Percentiles rank a stretch among this genome's conserved stretches.
Evolutionary conservation across 2,888 invertebrate genomes (phyloP).

Genomic region (Spodoptera exigua): DNA sequence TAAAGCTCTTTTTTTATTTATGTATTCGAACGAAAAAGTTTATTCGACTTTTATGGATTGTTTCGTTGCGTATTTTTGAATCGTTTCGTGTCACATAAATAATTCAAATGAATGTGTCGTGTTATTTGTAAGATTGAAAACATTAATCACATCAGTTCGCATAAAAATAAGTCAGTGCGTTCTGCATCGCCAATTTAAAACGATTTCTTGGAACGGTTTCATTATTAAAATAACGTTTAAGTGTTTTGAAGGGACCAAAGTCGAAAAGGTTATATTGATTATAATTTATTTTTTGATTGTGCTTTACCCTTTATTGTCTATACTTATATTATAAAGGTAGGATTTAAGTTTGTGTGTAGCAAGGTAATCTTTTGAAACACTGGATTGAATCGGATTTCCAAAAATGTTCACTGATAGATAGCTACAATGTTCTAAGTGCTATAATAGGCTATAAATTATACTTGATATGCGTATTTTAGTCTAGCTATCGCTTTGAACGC

Average conservation of each 20-base stretch:
- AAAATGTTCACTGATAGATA: too few relatives aligned
- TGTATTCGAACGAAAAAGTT: not conserved
- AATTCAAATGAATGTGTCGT: slow-evolving; percentile 59
- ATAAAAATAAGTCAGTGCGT: slow-evolving; percentile 56
- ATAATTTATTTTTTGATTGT: too few relatives aligned
- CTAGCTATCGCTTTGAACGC: too few relatives aligned
- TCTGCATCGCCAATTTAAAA: slow-evolving; percentile 49
- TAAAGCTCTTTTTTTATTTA: slow-evolving; percentile 20
- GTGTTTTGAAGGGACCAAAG: slow-evolving; percentile 24
- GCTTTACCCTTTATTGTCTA: too few relatives aligned
- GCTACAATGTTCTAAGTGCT: too few relatives aligned
- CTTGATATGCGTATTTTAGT: too few relatives aligned
- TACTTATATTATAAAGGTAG: too few relatives aligned
- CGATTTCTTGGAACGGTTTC: slow-evolving; percentile 53
- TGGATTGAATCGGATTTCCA: too few relatives aligned
- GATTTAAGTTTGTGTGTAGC: slow-evolving; percentile 8
- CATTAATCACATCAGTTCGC: slow-evolving; percentile 63
- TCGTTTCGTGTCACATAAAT: slow-evolving; percentile 56
- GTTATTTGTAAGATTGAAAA: slow-evolving; percentile 60
- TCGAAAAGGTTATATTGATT: slow-evolving; percentile 23
- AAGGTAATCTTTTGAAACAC: too few relatives aligned
- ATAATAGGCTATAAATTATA: too few relatives aligned
- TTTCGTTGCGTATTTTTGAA: slow-evolving; percentile 39
- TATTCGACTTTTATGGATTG: slow-evolving; percentile 31
- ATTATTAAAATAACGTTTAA: slow-evolving; percentile 46